Evolutionary conservation across 2,888 invertebrate genomes (phyloP).

Genomic region (Parnassius orleans): DNA sequence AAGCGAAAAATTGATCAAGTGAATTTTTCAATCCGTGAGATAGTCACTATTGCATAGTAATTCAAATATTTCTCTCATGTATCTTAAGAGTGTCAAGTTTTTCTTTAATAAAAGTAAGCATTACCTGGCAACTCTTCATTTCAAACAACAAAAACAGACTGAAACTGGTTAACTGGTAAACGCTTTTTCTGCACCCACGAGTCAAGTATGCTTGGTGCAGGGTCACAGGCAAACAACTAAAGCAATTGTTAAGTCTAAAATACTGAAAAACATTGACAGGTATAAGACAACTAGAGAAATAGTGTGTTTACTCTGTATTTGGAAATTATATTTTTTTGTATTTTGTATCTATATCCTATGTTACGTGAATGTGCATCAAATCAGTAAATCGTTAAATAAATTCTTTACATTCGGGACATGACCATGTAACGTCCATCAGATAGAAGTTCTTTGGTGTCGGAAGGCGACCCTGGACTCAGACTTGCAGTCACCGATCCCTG

Average conservation of each 20-base stretch:
- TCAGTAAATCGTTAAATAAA: constrained; percentile 43
- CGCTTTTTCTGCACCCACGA: too few species aligned
- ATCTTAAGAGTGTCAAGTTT: too few species aligned
- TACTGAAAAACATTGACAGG: too few species aligned
- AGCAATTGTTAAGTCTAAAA: too few species aligned
- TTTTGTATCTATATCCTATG: neutral
- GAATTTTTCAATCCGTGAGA: neutral
- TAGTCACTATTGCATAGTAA: neutral
- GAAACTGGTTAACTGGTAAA: too few species aligned
- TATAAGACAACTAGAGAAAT: too few species aligned
- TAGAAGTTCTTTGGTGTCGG: constrained; percentile 84
- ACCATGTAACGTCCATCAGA: constrained; percentile 80
- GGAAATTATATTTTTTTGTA: too few species aligned
- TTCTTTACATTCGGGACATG: constrained; percentile 73
- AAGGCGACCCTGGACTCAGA: constrained; percentile 85
- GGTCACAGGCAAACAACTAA: too few species aligned
- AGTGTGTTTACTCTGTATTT: too few species aligned
- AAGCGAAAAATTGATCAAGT: too few species aligned
- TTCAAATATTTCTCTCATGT: too few species aligned
- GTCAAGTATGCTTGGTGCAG: too few species aligned
- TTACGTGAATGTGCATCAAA: constrained; percentile 11
- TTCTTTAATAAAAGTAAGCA: neutral
- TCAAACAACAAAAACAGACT: neutral
- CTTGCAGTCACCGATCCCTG: constrained; percentile 81
- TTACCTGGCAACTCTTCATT: neutral